These are phyloP conservation scores for Zaprionus lachaisei DNA, from an alignment of 1,140 invertebrate genomes.

Conservation along the genomic window DNA sequence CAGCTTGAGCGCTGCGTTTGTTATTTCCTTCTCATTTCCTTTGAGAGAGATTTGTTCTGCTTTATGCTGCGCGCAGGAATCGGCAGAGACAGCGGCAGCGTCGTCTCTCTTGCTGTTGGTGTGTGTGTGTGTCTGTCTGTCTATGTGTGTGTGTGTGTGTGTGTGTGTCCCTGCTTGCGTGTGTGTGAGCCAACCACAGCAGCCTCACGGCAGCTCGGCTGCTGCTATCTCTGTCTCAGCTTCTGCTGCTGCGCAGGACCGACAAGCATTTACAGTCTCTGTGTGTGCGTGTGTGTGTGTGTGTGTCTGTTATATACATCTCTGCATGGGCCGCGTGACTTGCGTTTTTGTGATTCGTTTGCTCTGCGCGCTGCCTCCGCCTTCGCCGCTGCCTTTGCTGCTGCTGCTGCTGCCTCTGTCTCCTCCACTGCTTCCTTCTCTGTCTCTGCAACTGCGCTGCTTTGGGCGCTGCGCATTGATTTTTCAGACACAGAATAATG, in stretches of 20 bases:
- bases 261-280: slow-evolving; percentile 50
- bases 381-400: slow-evolving; percentile 3
- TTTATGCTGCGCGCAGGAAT: slow-evolving; percentile 12
- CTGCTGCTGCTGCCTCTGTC: not conserved
- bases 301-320: slow-evolving; percentile 52
- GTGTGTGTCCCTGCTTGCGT: slow-evolving; percentile 29
- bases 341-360: slow-evolving; percentile 82
- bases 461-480: slow-evolving; percentile 67
- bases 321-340: slow-evolving; percentile 59
- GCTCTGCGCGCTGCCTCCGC: slow-evolving; percentile 51
- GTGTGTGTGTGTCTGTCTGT: slow-evolving; percentile 14
- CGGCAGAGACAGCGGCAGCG: slow-evolving; percentile 9
- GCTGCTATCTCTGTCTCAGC: slow-evolving; percentile 76
- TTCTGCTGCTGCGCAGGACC: slow-evolving; percentile 79
- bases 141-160: slow-evolving; percentile 22
- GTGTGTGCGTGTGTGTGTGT: slow-evolving; percentile 5
- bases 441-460: slow-evolving; percentile 14
- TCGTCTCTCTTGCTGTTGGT: not conserved
- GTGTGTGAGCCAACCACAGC: slow-evolving; percentile 72
- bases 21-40: slow-evolving; percentile 41
- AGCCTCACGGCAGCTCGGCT: slow-evolving; percentile 61
- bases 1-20: slow-evolving; percentile 27
- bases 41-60: slow-evolving; percentile 20
- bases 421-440: slow-evolving; percentile 4
- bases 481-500: slow-evolving; percentile 79